Percentiles rank a stretch among this genome's conserved stretches.
phyloP scores from a whole-genome alignment of 2,888 invertebrate species.

The Agriotes lineatus region DNA sequence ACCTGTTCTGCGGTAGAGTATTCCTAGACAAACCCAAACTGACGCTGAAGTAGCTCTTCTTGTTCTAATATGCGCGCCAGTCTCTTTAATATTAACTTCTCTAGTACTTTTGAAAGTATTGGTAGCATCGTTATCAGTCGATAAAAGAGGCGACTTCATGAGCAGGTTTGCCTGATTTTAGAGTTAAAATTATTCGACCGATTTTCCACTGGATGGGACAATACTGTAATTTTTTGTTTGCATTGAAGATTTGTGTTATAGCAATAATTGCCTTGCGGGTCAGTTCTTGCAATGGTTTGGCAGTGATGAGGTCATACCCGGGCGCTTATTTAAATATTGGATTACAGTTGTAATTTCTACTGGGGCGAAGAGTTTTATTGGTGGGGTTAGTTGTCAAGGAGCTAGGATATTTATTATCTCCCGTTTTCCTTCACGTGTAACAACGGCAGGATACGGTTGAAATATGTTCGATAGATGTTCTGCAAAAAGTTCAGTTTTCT shows the following conservation, averaged over 20 bases:
- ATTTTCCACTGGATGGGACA: conserved; percentile 18
- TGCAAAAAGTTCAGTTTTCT: conserved; percentile 11
- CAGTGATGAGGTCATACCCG: conserved; percentile 22
- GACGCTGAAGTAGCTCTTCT: not conserved
- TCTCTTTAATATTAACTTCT: not conserved
- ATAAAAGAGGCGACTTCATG: not conserved
- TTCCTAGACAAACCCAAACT: not conserved
- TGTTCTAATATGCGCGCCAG: not conserved
- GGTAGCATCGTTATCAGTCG: conserved; percentile 6
- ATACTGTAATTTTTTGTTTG: conserved; percentile 1
- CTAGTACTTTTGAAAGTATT: conserved; percentile 1
- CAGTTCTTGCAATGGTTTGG: not conserved
- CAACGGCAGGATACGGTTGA: not conserved
- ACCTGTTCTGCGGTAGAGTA: not conserved
- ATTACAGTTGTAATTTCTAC: conserved; percentile 8
- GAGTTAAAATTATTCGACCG: not conserved
- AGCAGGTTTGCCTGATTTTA: not conserved
- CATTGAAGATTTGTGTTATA: conserved; percentile 6
- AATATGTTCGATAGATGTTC: conserved; percentile 8
- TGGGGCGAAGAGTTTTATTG: too few relatives aligned
- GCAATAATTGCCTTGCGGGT: conserved; percentile 1
- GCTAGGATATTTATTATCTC: not conserved
- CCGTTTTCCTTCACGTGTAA: not conserved
- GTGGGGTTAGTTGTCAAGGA: not conserved
- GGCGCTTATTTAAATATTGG: conserved; percentile 8